Evolutionary conservation across 2,797 vertebrate genomes (phyloP).

Genomic region (Lemur catta): DNA sequence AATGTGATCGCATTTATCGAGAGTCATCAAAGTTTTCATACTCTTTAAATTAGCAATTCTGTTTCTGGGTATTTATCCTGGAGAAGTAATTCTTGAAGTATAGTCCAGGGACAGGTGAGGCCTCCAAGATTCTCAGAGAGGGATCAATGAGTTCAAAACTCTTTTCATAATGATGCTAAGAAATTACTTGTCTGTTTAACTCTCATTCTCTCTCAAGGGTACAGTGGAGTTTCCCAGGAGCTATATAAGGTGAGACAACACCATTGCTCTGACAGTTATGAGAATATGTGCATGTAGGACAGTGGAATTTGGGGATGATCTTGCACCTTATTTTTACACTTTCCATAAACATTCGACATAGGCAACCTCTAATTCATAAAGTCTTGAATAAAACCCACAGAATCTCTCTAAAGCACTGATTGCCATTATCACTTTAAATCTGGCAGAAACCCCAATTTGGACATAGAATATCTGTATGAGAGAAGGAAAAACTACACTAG

Average conservation of each 20-base stretch:
- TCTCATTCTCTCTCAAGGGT: neutral
- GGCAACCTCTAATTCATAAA: conserved; percentile 10
- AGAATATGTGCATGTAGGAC: neutral
- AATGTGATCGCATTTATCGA: conserved; percentile 1
- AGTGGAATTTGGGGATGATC: neutral
- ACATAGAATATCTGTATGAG: neutral
- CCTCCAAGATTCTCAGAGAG: neutral
- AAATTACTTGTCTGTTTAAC: neutral
- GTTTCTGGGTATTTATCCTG: conserved; percentile 20
- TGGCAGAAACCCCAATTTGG: neutral
- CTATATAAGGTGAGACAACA: neutral
- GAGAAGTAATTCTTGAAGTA: neutral
- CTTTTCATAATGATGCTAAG: neutral
- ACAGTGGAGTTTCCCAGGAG: neutral
- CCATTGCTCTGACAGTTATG: neutral
- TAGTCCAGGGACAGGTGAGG: neutral
- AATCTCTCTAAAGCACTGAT: neutral
- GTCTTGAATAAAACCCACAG: neutral
- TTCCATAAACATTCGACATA: neutral
- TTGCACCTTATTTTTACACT: neutral
- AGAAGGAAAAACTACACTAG: neutral
- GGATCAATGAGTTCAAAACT: neutral
- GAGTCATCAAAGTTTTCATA: neutral
- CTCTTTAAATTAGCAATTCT: conserved; percentile 1
- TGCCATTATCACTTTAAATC: neutral